Conservation (phyloP, 2,888 invertebrate species). For the Pteria penguin region DNA sequence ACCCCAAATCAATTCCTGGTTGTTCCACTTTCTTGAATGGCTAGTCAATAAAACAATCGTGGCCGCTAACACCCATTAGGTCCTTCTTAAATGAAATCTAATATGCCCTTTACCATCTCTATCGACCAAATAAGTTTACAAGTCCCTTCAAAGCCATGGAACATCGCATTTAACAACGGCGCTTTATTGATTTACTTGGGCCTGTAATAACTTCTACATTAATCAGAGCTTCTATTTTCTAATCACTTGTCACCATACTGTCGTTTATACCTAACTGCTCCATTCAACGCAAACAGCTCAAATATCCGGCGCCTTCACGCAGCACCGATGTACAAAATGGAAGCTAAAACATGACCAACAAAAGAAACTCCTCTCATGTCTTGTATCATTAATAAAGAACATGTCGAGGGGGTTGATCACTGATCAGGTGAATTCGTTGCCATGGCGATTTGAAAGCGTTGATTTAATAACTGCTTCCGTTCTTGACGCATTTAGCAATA, state of each 20-base stretch:
- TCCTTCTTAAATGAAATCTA: slow-evolving; percentile 1
- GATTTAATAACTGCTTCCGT: slow-evolving; percentile 26
- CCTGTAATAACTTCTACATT: slow-evolving; percentile 9
- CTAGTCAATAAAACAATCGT: not conserved
- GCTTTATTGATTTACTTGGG: slow-evolving; percentile 2
- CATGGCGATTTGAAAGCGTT: slow-evolving; percentile 15
- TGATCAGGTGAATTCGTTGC: slow-evolving; percentile 28
- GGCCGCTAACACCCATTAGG: not conserved
- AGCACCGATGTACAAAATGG: slow-evolving; percentile 7
- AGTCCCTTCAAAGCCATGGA: slow-evolving; percentile 2
- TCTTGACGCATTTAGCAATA: slow-evolving; percentile 19
- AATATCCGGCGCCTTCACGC: slow-evolving; percentile 2
- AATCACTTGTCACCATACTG: slow-evolving; percentile 7
- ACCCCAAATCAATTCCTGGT: not conserved
- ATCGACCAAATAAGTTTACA: slow-evolving; percentile 5
- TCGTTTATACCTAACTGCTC: not conserved
- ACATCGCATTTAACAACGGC: not conserved
- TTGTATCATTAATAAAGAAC: slow-evolving; percentile 7
- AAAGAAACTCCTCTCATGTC: not conserved
- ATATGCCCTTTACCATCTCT: slow-evolving; percentile 1
- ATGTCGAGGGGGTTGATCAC: not conserved
- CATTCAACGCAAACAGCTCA: slow-evolving; percentile 1
- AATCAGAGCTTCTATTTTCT: slow-evolving; percentile 1
- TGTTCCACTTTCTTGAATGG: not conserved
- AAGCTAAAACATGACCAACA: not conserved